phyloP scores from a whole-genome alignment of 1,140 invertebrate species.

The Periplaneta americana region DNA sequence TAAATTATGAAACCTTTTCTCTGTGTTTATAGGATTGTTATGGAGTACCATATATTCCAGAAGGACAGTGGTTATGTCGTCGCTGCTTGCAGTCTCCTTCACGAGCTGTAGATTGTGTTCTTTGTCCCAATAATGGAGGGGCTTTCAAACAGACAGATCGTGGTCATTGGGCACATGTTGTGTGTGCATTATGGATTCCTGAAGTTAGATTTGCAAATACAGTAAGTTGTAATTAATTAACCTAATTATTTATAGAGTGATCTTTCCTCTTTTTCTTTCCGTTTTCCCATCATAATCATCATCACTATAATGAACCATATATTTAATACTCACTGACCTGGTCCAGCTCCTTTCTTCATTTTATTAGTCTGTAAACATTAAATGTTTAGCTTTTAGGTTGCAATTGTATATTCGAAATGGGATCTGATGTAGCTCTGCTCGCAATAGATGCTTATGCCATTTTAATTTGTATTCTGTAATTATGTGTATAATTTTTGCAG shows the following conservation, averaged over 20 bases:
- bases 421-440: too few species aligned
- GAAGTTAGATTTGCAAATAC: slow-evolving; percentile 95
- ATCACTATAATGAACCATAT: too few species aligned
- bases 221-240: slow-evolving; percentile 38
- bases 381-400: too few species aligned
- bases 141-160: slow-evolving; percentile 98
- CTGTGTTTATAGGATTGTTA: slow-evolving; percentile 78
- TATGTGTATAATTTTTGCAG: too few species aligned
- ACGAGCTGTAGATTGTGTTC: slow-evolving; percentile 88
- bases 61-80: slow-evolving; percentile 97
- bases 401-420: too few species aligned
- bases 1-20: too few species aligned
- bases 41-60: slow-evolving; percentile 97
- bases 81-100: slow-evolving; percentile 93
- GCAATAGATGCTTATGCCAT: too few species aligned
- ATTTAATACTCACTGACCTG: too few species aligned
- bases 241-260: neutral
- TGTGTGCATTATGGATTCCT: slow-evolving; percentile 98
- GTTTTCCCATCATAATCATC: too few species aligned
- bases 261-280: neutral
- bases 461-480: too few species aligned
- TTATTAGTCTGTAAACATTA: neutral
- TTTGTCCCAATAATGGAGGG: slow-evolving; percentile 97
- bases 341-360: neutral
- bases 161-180: slow-evolving; percentile 95